These are phyloP conservation scores for Alloscopus bannaensis DNA, from an alignment of 2,888 invertebrate species.

Conservation along the genomic window DNA sequence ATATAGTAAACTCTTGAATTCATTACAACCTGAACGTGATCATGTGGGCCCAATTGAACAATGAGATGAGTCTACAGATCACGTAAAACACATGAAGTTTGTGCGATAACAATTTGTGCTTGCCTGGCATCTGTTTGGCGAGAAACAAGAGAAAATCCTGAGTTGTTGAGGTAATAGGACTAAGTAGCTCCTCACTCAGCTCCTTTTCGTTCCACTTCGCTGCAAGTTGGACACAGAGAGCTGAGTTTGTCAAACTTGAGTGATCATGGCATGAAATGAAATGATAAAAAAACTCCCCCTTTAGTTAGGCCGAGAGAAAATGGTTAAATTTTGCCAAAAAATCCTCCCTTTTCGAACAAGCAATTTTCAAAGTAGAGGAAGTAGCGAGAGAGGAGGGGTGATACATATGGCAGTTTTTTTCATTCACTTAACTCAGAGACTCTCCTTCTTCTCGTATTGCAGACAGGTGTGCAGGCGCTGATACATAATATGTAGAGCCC, in stretches of 20 bases:
- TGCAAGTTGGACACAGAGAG: slow-evolving; percentile 58
- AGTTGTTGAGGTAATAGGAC: slow-evolving; percentile 1
- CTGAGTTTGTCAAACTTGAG: slow-evolving; percentile 56
- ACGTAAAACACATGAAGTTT: slow-evolving; percentile 35
- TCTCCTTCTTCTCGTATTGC: too few species aligned
- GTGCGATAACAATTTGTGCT: slow-evolving; percentile 4
- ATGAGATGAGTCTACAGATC: slow-evolving; percentile 13
- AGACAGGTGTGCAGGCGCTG: too few species aligned
- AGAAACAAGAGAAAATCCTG: slow-evolving; percentile 29
- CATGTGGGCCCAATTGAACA: too few species aligned
- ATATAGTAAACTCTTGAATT: neutral
- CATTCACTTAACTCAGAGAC: too few species aligned
- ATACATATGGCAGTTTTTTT: slow-evolving; percentile 6
- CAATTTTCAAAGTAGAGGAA: neutral
- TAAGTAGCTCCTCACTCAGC: slow-evolving; percentile 25
- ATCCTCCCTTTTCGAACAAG: neutral
- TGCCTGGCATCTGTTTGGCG: slow-evolving; percentile 37
- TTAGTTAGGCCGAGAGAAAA: slow-evolving; percentile 26
- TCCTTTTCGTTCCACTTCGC: slow-evolving; percentile 49
- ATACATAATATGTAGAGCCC: too few species aligned
- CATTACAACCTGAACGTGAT: slow-evolving; percentile 13
- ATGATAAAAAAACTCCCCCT: slow-evolving; percentile 26
- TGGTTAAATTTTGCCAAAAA: neutral
- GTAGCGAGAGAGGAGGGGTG: neutral
- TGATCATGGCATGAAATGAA: slow-evolving; percentile 49